Evolutionary conservation across 1,140 invertebrate genomes (phyloP), one percentile per base, ranked within the genome.

Genomic region (Drosophila micromelanica): DNA sequence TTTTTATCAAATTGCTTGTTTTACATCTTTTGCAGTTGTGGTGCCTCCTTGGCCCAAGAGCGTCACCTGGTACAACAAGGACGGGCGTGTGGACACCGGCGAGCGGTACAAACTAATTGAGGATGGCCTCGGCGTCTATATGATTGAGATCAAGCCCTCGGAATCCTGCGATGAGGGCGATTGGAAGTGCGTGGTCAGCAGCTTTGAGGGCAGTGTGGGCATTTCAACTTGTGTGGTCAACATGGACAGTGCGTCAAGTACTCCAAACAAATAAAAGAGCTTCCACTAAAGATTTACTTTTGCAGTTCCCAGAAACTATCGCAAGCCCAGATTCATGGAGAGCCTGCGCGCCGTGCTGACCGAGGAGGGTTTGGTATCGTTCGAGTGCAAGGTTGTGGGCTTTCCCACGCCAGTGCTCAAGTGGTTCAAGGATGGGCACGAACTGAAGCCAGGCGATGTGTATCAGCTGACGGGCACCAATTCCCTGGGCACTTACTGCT

Each of bases 361-460:
- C 0, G 97, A 98, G 89, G 97, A 98, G 93, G 97, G 97, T 2
- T 92, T 98, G 5, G 97, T 98, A 3, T 98, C 97, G 0, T 98
- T 98, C 81, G 97, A 98, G 90, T 98, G 97, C 87, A 98, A 98
- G 93, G 97, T 98, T 0, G 97, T 98, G 6, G 97, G 97, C 0
- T 97, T 97, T 78, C 97, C 97, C 1, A 97, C 97, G 0, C 97
- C 97, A 0, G 91, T 96, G 40, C 92, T 98, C 0, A 95, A 95
- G 80, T 98, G 97, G 97, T 98, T 97, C 80, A 98, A 98, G 93
- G 97, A 98, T 92, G 97, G 97, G 0, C 95, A 97, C 81, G 97
- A 98, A 92, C 92, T 98, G 15, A 97, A 97, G 92, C 97, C 97
- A 1, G 97, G 97, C 9, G 97, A 98, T 92, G 97, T 98, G 13